Evolutionary conservation across 1,140 invertebrate species (phyloP), one percentile per base, ranked within the genome.

Genomic region (Antheraea mylitta): DNA sequence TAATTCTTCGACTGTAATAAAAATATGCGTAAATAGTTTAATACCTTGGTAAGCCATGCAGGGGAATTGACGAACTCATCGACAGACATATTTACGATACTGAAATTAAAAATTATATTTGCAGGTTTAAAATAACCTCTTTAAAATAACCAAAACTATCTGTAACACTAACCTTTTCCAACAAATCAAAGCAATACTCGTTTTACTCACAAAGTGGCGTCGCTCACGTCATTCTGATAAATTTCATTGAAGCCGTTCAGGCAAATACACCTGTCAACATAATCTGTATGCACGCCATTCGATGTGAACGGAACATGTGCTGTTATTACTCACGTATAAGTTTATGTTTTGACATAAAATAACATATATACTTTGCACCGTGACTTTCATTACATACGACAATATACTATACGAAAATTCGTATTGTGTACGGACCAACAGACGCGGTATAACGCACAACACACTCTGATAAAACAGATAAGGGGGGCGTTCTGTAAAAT

Each of bases 21-120:
- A 42, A 42, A 42, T 11, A 42, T 42, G 38, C 11, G 11, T 42
- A 53, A 53, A 53, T 10, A n/a, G 5, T 61, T 9, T 36, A 61
- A 74, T 91, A 91, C 89, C 89, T 91, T 91, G 72, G 87, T 79
- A 72, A 91, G 86, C 89, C 89, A 91, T 81, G 87, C 77, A 42
- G 89, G 79, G 68, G 89, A 90, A 82, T 84, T 85, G 68, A 90
- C 89, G 76, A 91, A 89, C 82, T 91, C 89, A 81, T 91, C 89
- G 79, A 91, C 63, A n/a, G 89, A 91, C 79, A 83, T 78, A 89
- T 89, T 80, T 77, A 60, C 59, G 7, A 9, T 30, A 30, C 59
- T 61, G 59, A 30, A 61, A 53, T 53, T 38, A 61, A 4, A 36
- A 61, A 60, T 60, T 10, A 9, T 9, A 8, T 10, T 18, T 30